Conservation (phyloP, 2,797 vertebrate genomes). For the Sciurus vulgaris region DNA sequence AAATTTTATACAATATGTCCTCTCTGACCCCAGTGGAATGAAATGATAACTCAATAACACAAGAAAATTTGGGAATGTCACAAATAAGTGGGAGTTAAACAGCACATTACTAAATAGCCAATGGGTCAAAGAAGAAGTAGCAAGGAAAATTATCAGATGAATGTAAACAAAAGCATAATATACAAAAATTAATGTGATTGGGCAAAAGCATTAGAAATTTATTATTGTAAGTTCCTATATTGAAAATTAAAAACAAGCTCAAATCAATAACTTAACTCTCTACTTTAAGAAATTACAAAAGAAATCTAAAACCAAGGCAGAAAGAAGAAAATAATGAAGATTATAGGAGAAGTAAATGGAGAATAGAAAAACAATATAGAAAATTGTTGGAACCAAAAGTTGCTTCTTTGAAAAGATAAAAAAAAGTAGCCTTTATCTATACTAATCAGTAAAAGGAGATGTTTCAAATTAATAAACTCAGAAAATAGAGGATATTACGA, state of each 20-base stretch:
- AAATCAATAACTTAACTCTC: conserved; percentile 11
- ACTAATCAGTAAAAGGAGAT: neutral
- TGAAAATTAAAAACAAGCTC: neutral
- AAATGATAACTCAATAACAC: neutral
- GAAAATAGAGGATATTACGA: neutral
- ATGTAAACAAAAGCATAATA: neutral
- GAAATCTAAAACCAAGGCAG: neutral
- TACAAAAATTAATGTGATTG: conserved; percentile 5
- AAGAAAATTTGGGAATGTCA: conserved; percentile 8
- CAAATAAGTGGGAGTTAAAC: neutral
- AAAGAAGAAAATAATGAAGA: conserved; percentile 11
- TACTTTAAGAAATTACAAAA: neutral
- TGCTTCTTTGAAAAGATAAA: neutral
- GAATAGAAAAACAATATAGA: neutral
- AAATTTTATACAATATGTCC: neutral
- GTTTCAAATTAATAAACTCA: neutral
- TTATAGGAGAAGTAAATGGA: neutral
- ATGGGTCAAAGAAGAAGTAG: conserved; percentile 48
- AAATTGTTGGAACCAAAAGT: neutral
- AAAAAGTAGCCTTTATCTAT: neutral
- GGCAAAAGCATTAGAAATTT: conserved; percentile 5
- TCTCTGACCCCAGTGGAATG: neutral
- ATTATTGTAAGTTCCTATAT: neutral
- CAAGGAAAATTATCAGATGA: neutral
- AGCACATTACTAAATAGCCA: neutral